phyloP scores from a whole-genome alignment of 2,797 vertebrate species.

The Chaetodon trifasciatus region DNA sequence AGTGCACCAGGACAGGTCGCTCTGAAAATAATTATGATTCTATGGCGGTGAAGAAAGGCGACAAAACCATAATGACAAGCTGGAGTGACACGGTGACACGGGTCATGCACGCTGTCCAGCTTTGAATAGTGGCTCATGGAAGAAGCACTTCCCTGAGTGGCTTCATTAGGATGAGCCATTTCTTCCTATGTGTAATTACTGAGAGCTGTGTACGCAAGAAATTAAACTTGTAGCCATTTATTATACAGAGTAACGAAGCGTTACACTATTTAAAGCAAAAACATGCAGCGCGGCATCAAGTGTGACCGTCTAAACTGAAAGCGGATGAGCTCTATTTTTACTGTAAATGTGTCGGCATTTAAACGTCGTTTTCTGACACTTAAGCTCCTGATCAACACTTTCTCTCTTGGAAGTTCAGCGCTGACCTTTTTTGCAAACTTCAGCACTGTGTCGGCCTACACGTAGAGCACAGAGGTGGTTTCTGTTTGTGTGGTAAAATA shows the following conservation, averaged over 20 bases:
- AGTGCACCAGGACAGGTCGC: constrained; percentile 36
- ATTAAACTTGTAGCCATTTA: constrained; percentile 65
- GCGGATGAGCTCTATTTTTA: constrained; percentile 23
- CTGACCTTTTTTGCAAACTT: constrained; percentile 5
- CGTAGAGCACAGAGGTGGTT: neutral
- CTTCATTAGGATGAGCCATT: constrained; percentile 70
- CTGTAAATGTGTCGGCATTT: constrained; percentile 2
- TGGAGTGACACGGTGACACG: constrained; percentile 49
- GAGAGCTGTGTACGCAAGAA: constrained; percentile 74
- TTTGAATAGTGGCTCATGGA: constrained; percentile 46
- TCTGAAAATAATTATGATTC: constrained; percentile 54
- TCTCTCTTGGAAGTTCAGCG: constrained; percentile 3
- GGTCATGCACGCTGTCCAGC: constrained; percentile 43
- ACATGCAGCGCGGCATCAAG: neutral
- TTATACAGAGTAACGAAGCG: constrained; percentile 44
- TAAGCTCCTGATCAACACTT: neutral
- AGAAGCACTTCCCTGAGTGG: constrained; percentile 61
- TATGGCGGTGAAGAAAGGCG: constrained; percentile 27
- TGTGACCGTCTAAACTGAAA: constrained; percentile 9
- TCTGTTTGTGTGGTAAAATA: neutral
- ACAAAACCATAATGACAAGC: constrained; percentile 42
- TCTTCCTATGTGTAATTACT: constrained; percentile 71
- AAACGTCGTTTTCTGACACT: constrained; percentile 7
- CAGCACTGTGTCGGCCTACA: neutral
- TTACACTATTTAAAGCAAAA: constrained; percentile 42